A percentile compares a stretch with the other conserved stretches of the same genome.
Evolutionary conservation across 2,113 vertebrate genomes (phyloP).

Genomic region (Rhizomys pruinosus): DNA sequence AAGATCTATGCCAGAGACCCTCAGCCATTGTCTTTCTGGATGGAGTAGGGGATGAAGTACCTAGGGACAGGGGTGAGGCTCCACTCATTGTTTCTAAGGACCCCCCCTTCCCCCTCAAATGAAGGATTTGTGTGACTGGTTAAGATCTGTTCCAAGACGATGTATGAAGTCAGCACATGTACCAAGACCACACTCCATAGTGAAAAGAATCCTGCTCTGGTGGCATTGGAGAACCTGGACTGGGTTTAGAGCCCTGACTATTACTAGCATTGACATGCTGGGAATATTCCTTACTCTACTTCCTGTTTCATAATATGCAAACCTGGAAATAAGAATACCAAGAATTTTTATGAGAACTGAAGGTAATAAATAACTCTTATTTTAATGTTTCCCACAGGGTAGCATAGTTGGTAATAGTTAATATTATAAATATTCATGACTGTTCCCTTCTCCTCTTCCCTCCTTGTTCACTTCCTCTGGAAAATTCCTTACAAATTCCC

Average conservation of each 20-base stretch:
- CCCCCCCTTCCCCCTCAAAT: neutral
- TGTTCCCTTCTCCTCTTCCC: neutral
- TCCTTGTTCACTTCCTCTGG: neutral
- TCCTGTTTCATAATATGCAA: no score
- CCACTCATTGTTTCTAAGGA: neutral
- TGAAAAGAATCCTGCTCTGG: neutral
- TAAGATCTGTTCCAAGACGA: neutral
- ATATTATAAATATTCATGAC: neutral
- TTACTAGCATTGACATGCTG: neutral
- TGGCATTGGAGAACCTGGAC: neutral
- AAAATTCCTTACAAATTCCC: neutral
- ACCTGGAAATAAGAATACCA: no score
- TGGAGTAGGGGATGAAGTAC: neutral
- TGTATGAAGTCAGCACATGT: neutral
- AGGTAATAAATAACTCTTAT: conserved; percentile 23
- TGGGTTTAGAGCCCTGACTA: neutral
- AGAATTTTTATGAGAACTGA: neutral
- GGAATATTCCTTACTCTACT: neutral
- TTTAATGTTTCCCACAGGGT: conserved; percentile 2
- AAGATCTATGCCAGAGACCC: neutral
- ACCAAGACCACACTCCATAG: fast-evolving
- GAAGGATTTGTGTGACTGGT: neutral
- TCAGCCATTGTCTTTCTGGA: neutral
- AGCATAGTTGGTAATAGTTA: neutral
- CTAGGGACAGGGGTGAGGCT: neutral